Base-by-base conservation (phyloP, 1,140 invertebrate genomes). In the Hypsibius dujardini region DNA sequence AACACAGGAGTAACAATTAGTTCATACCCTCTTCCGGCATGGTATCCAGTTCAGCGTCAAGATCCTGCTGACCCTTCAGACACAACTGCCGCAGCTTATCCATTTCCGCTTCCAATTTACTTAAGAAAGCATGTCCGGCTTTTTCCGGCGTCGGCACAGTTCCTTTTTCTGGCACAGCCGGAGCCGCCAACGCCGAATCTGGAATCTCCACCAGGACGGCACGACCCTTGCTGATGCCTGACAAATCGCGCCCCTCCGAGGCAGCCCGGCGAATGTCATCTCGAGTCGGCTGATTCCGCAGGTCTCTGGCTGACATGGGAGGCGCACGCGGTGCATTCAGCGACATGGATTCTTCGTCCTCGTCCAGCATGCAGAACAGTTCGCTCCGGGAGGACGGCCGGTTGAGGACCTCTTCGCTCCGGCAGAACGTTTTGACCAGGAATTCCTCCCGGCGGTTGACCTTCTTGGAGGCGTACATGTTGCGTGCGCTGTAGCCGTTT, bases 401-500 rank as follows among this genome's bases (percentile, higher is more conserved):
- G 42, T 67, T 12, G 12, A 67, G 62, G 62, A 15, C 12, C 62
- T 67, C 62, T 45, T 67, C 62, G 42, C 62, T 67, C 12, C 42
- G 12, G 62, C 62, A 67, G 12, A 67, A 42, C 28, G 28, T 28
- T 28, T 28, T 28, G 12, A 67, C 12, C 12, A 15, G 12, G 62
- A 15, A 15, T 12, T 67, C 12, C 12, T 67, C 62, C 3, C 62
- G 62, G 62, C 62, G 12, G 62, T 45, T 67, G 62, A 67, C 62
- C 42, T 67, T 67, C 12, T 45, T 12, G 12, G 62, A 45, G 3
- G 62, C 7, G 42, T 67, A 67, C 62, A 67, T 12, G 62, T 67
- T 67, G 62, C 62, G 62, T 7, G 62, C 62, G 42, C 62, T 67
- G 62, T 67, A 67, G 42, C 62, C 62, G 42, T 67, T 67, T 42